Evolutionary conservation across 2,113 vertebrate species (phyloP), one percentile per base, ranked within the genome.

Genomic region (Lamprologus lemairii): DNA sequence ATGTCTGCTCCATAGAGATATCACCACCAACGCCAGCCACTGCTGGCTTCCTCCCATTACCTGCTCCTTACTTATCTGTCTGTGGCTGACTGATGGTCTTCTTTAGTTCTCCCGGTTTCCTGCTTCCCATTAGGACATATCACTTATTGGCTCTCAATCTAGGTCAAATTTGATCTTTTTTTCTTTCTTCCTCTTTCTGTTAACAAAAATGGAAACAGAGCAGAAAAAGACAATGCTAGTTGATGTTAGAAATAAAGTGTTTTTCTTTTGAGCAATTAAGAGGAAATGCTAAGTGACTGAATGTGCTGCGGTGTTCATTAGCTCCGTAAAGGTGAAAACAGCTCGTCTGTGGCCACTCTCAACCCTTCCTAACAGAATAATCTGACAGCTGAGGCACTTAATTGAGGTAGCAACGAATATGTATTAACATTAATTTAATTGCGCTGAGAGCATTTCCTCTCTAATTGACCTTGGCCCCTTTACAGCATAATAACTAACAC

Each of bases 1-100:
- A 82, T 7, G 84, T 93, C 95, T 94, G 95, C 88, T 90, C 89
- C 86, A 87, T 82, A 93, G 94, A 95, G 95, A 94, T 95, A 96
- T 94, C 92, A 84, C 78, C 88, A 84, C 81, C 86, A 60, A 87
- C 54, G 26, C 86, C 83, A 86, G 80, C 88, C 42, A 71, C 92
- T 7, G 31, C 87, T 87, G 89, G 92, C 88, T 91, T 89, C 87
- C 90, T 91, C 85, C 92, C 87, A 88, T 94, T 92, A 94, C 93
- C 93, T 93, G 91, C 83, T 86, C 84, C 87, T 83, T 84, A 90
- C 90, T 93, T 91, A 93, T 94, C 86, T 89, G 91, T 88, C 80
- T 85, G 68, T 8, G 42, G 54, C 80, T 89, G 88, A 89, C 88
- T 89, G 86, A 93, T 93, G 87, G 60, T 88, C 81, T 58, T 31